Percentiles rank a stretch among this genome's conserved stretches.
Evolutionary conservation across 2,888 invertebrate genomes (phyloP).

Genomic region (Opisthograptis luteolata): DNA sequence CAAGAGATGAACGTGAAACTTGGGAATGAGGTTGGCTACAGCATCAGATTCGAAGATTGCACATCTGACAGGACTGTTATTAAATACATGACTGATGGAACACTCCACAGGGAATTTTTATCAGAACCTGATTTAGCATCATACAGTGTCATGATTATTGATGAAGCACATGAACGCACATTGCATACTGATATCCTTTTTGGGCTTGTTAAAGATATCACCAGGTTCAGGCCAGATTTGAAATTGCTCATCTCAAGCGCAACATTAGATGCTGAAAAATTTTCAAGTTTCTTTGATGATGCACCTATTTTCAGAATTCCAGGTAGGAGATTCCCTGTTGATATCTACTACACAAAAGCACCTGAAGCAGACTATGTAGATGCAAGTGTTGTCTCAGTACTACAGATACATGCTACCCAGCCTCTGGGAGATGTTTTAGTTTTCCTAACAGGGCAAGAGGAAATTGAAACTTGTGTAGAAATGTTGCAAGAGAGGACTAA

Average conservation of each 20-base stretch:
- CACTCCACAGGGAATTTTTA: slow-evolving; percentile 97
- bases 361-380: slow-evolving; percentile 99
- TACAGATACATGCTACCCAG: slow-evolving; percentile 99
- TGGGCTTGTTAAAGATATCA: slow-evolving; percentile 98
- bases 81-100: slow-evolving; percentile 99
- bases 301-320: slow-evolving; percentile 99
- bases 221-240: slow-evolving; percentile 95
- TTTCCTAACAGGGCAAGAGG: slow-evolving; percentile 97
- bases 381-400: slow-evolving; percentile 97
- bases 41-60: slow-evolving; percentile 99
- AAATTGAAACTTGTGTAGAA: slow-evolving; percentile 95
- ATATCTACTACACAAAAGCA: slow-evolving; percentile 99
- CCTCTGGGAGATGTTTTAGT: slow-evolving; percentile 98
- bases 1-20: slow-evolving; percentile 98
- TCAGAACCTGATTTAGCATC: slow-evolving; percentile 98
- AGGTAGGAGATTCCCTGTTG: slow-evolving; percentile 98
- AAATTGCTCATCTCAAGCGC: slow-evolving; percentile 99
- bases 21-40: slow-evolving; percentile 95
- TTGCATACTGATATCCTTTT: slow-evolving; percentile 99
- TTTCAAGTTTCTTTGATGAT: slow-evolving; percentile 98
- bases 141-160: slow-evolving; percentile 99
- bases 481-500: slow-evolving; percentile 95
- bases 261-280: slow-evolving; percentile 98
- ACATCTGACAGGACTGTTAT: slow-evolving; percentile 98
- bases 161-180: slow-evolving; percentile 99